Evolutionary conservation across 2,113 vertebrate species (phyloP).

Genomic region (Petromus typicus): DNA sequence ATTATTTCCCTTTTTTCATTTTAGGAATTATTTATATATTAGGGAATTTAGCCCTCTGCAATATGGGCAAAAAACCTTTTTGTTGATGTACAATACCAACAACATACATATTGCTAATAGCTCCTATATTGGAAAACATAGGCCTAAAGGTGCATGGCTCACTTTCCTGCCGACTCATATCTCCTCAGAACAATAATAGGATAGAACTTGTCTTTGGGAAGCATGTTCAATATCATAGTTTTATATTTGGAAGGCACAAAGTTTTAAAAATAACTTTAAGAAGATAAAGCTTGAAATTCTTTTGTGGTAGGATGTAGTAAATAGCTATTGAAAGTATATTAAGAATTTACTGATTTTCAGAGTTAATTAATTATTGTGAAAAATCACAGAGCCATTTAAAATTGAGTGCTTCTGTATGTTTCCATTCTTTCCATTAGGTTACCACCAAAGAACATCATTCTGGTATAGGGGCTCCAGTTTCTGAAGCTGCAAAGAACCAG

Average conservation of each 20-base stretch:
- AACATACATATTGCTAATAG: neutral
- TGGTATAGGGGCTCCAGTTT: conserved; percentile 80
- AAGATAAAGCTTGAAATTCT: conserved; percentile 24
- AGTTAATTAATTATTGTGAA: neutral
- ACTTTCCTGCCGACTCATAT: neutral
- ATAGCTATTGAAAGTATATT: conserved; percentile 37
- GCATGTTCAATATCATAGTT: neutral
- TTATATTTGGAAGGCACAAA: conserved; percentile 46
- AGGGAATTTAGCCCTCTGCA: neutral
- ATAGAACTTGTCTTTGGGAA: neutral
- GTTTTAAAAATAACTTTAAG: conserved; percentile 31
- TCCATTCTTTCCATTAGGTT: conserved; percentile 70
- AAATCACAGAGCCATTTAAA: conserved; percentile 54
- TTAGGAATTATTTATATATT: conserved; percentile 33
- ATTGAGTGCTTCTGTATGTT: conserved; percentile 7
- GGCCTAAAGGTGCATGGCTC: neutral
- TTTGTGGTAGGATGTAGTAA: neutral
- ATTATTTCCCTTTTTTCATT: conserved; percentile 6
- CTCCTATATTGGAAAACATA: neutral
- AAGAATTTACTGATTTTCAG: conserved; percentile 38
- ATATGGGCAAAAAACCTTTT: conserved; percentile 12
- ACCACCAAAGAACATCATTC: conserved; percentile 83
- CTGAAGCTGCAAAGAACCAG: conserved; percentile 80
- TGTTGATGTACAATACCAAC: neutral
- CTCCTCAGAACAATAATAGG: neutral